Evolutionary conservation across 1,140 invertebrate species (phyloP).

Genomic region (Drosophila obscura): DNA sequence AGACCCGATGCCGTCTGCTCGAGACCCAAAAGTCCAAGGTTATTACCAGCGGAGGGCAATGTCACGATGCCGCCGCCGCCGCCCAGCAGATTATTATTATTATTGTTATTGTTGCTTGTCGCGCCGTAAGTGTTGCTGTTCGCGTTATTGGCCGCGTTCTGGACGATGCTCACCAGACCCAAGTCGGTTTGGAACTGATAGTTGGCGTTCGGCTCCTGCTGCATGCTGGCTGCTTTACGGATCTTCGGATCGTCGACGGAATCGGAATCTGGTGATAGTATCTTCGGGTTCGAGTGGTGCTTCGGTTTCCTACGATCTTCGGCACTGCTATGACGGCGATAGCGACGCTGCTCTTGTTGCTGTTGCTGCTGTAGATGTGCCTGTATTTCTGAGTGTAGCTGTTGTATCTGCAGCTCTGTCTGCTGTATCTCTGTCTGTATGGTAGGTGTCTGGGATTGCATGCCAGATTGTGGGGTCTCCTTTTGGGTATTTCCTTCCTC

Average conservation of each 20-base stretch:
- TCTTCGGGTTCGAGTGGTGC: slow-evolving; percentile 31
- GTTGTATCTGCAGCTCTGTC: slow-evolving; percentile 14
- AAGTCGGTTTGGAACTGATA: slow-evolving; percentile 83
- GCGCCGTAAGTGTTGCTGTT: slow-evolving; percentile 28
- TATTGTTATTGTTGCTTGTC: slow-evolving; percentile 32
- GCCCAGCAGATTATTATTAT: slow-evolving; percentile 30
- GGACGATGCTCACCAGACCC: slow-evolving; percentile 83
- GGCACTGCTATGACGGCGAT: slow-evolving; percentile 71
- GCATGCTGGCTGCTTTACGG: slow-evolving; percentile 77
- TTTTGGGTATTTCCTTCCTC: slow-evolving; percentile 10
- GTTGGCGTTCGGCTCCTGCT: slow-evolving; percentile 83
- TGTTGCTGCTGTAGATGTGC: slow-evolving; percentile 17
- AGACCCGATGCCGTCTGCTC: slow-evolving; percentile 68
- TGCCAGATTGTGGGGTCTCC: slow-evolving; percentile 5
- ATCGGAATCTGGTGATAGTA: slow-evolving; percentile 18
- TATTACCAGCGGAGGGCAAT: slow-evolving; percentile 54
- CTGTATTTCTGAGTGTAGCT: background rate
- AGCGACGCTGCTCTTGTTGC: slow-evolving; percentile 30
- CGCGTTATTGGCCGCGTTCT: slow-evolving; percentile 40
- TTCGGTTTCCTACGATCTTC: slow-evolving; percentile 63
- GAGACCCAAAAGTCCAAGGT: slow-evolving; percentile 54
- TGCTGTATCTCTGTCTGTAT: too few species aligned
- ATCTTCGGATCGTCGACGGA: slow-evolving; percentile 58
- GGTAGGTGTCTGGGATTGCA: too few species aligned
- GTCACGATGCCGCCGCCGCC: slow-evolving; percentile 53